Percentiles rank a stretch among this genome's conserved stretches.
phyloP scores from a whole-genome alignment of 2,113 vertebrate genomes.

The Notechis scutatus region DNA sequence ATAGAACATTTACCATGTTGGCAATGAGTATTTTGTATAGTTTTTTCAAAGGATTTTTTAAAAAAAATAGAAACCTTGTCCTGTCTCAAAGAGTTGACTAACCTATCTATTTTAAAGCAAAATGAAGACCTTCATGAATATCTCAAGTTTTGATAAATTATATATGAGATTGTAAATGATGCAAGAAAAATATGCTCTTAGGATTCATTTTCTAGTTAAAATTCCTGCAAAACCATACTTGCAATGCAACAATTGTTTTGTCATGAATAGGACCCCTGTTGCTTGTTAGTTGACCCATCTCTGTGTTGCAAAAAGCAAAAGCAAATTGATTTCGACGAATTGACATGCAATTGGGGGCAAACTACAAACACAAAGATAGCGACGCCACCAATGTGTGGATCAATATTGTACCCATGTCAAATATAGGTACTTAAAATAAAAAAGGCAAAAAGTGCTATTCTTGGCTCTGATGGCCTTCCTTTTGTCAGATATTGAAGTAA shows the following conservation, averaged over 20 bases:
- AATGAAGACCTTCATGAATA: not conserved
- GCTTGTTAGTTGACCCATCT: slow-evolving; percentile 57
- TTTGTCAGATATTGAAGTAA: not conserved
- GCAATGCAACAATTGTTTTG: slow-evolving; percentile 40
- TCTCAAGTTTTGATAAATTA: slow-evolving; percentile 27
- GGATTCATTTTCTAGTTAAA: slow-evolving; percentile 33
- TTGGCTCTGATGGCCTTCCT: not conserved
- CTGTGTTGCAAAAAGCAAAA: slow-evolving; percentile 61
- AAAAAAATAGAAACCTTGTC: not conserved
- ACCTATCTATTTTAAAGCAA: slow-evolving; percentile 6
- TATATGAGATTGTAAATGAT: slow-evolving; percentile 33
- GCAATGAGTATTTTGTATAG: not conserved
- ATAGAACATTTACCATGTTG: not conserved
- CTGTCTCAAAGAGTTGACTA: slow-evolving; percentile 19
- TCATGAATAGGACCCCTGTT: slow-evolving; percentile 51
- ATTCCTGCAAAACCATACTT: slow-evolving; percentile 58
- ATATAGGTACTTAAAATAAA: slow-evolving; percentile 33
- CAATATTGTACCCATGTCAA: slow-evolving; percentile 44
- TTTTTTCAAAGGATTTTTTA: not conserved
- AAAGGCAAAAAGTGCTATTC: slow-evolving; percentile 6
- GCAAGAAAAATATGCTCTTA: slow-evolving; percentile 49
- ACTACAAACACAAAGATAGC: slow-evolving; percentile 44
- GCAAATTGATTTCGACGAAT: slow-evolving; percentile 60
- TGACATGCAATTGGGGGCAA: slow-evolving; percentile 46
- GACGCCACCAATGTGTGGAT: not conserved